Evolutionary conservation across 2,797 vertebrate species (phyloP).

Genomic region (Myoxocephalus aenaeus): DNA sequence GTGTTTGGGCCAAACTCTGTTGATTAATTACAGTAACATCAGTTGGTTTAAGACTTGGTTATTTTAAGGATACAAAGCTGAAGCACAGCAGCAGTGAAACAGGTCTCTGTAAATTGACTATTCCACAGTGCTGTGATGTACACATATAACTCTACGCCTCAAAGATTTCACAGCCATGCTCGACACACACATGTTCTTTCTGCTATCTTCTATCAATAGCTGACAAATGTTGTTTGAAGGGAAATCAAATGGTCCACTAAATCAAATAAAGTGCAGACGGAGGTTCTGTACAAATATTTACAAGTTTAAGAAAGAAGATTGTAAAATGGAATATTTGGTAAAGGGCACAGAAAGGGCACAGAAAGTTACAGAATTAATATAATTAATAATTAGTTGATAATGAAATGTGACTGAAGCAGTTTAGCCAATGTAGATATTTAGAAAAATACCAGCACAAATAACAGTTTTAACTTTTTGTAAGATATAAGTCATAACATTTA

Average conservation of each 20-base stretch:
- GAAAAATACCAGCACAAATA: not conserved
- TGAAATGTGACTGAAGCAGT: not conserved
- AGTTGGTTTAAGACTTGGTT: not conserved
- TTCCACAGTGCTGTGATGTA: not conserved
- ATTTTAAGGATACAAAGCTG: not conserved
- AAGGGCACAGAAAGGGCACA: not conserved
- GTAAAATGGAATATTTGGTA: constrained; percentile 8
- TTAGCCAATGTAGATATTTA: not conserved
- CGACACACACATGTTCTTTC: not conserved
- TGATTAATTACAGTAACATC: not conserved
- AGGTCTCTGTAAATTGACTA: not conserved
- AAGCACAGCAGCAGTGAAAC: not conserved
- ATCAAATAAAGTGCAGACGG: not conserved
- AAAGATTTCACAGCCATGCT: no score
- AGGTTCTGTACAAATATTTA: not conserved
- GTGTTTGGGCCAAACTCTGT: not conserved
- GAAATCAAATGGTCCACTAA: not conserved
- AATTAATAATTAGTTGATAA: no score
- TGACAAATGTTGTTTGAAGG: not conserved
- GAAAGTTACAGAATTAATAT: not conserved
- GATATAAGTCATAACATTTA: not conserved
- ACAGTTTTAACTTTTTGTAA: not conserved
- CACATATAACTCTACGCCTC: not conserved
- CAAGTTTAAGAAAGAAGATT: not conserved
- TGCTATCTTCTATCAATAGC: not conserved